Evolutionary conservation across 2,888 invertebrate species (phyloP).

Genomic region (Chrysolina oricalcia): DNA sequence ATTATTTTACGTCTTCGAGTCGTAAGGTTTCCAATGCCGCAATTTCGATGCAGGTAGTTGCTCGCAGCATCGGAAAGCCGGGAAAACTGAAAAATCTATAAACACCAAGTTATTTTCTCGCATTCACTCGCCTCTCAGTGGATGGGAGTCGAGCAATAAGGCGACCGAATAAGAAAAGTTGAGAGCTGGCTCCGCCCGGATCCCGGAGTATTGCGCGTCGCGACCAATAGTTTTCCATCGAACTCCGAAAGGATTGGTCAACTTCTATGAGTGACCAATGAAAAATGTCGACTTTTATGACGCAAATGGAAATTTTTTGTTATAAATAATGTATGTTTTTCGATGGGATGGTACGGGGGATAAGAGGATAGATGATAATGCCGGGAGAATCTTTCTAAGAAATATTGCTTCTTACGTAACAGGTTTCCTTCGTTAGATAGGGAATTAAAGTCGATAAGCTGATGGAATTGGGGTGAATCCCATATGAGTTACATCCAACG

Average conservation of each 20-base stretch:
- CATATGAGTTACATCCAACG: neutral
- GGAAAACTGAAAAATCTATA: slow-evolving; percentile 63
- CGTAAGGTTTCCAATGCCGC: slow-evolving; percentile 36
- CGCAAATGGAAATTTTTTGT: slow-evolving; percentile 69
- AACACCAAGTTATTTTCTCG: slow-evolving; percentile 61
- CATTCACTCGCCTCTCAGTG: slow-evolving; percentile 59
- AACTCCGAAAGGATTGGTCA: slow-evolving; percentile 69
- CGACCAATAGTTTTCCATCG: slow-evolving; percentile 67
- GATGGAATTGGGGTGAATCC: neutral
- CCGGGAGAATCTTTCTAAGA: slow-evolving; percentile 52
- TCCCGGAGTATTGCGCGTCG: slow-evolving; percentile 61
- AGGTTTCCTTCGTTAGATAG: slow-evolving; percentile 24
- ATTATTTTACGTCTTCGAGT: slow-evolving; percentile 21
- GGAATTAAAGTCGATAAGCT: slow-evolving; percentile 9
- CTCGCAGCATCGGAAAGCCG: slow-evolving; percentile 43
- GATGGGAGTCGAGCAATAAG: slow-evolving; percentile 68
- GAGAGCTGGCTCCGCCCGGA: slow-evolving; percentile 66
- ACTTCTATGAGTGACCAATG: slow-evolving; percentile 68
- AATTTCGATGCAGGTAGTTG: slow-evolving; percentile 54
- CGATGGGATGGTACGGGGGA: slow-evolving; percentile 49
- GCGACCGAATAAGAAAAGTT: slow-evolving; percentile 70
- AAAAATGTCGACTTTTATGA: slow-evolving; percentile 65
- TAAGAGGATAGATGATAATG: slow-evolving; percentile 57
- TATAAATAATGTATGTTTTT: slow-evolving; percentile 71
- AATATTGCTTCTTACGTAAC: slow-evolving; percentile 54